A percentile compares a stretch with the other conserved stretches of the same genome.
These are phyloP conservation scores for Mesorhabditis sp. DNA, from an alignment of 2,888 invertebrate species.

Conservation along the genomic window DNA sequence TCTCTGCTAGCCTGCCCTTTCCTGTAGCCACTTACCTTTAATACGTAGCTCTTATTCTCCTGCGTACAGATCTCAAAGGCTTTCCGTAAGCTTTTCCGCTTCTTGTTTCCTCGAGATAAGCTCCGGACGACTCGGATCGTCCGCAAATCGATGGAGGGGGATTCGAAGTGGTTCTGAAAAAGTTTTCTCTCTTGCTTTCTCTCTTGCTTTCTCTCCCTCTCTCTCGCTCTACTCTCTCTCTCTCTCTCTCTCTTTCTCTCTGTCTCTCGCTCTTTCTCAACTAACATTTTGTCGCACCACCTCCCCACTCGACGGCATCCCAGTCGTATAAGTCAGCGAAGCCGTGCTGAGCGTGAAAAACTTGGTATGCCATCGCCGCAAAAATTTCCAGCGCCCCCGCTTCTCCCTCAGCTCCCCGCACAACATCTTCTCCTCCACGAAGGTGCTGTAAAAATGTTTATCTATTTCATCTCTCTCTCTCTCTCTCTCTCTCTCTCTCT, in stretches of 20 bases:
- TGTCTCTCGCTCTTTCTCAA: not conserved
- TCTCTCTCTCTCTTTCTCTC: too few species aligned
- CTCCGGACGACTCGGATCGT: conserved; percentile 92
- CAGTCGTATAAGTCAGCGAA: conserved; percentile 72
- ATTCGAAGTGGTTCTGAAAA: conserved; percentile 6
- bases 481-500: not conserved
- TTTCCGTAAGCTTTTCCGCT: conserved; percentile 78
- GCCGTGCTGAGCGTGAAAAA: conserved; percentile 90
- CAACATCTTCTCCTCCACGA: conserved; percentile 38
- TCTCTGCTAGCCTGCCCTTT: not conserved
- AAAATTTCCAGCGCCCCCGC: conserved; percentile 84
- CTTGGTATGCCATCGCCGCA: conserved; percentile 84
- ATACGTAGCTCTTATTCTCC: conserved; percentile 78
- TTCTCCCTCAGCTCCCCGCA: conserved; percentile 82
- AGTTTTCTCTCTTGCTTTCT: too few species aligned
- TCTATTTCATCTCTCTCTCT: not conserved
- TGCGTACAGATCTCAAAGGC: conserved; percentile 91
- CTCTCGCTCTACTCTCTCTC: too few species aligned
- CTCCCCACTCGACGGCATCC: too few species aligned
- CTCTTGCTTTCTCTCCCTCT: too few species aligned
- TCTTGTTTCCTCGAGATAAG: conserved; percentile 73
- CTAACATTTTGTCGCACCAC: not conserved
- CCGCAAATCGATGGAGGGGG: conserved; percentile 74
- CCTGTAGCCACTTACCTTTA: conserved; percentile 65
- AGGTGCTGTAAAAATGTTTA: conserved; percentile 14